Percentiles rank a stretch among this genome's conserved stretches.
phyloP scores from a whole-genome alignment of 2,888 invertebrate species.

The Drosophila mimica region DNA sequence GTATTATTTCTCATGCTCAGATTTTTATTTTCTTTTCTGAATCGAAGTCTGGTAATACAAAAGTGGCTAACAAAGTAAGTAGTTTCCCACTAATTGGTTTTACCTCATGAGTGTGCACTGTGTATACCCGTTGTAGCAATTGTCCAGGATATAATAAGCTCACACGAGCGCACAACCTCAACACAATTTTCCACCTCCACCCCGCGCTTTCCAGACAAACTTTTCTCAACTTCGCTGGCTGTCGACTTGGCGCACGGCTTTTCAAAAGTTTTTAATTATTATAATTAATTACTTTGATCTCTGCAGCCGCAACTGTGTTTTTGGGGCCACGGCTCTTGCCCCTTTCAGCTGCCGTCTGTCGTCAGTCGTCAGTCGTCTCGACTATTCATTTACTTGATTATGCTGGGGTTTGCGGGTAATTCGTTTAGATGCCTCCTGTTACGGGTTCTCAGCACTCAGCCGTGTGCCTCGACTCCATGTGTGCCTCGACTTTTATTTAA shows the following conservation, averaged over 20 bases:
- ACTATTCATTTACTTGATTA: constrained; percentile 80
- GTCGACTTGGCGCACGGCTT: constrained; percentile 53
- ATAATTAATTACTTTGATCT: constrained; percentile 82
- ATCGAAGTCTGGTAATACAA: neutral
- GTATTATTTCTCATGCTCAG: neutral
- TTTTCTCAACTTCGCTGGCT: constrained; percentile 50
- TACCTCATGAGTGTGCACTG: neutral
- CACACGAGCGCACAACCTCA: constrained; percentile 28
- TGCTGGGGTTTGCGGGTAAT: constrained; percentile 68
- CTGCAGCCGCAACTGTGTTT: constrained; percentile 47
- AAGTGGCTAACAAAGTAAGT: neutral
- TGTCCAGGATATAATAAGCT: constrained; percentile 22
- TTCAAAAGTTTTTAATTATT: constrained; percentile 78
- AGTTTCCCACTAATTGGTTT: neutral
- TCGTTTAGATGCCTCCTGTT: constrained; percentile 55
- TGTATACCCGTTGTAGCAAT: constrained; percentile 5
- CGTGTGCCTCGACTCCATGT: constrained; percentile 6
- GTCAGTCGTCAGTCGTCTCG: constrained; percentile 48
- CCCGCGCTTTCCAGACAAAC: constrained; percentile 31
- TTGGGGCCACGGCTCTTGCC: constrained; percentile 22
- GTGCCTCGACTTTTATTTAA: constrained; percentile 51
- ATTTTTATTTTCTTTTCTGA: neutral
- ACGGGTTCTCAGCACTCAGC: constrained; percentile 4
- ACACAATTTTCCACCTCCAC: constrained; percentile 1
- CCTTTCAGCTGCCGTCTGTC: constrained; percentile 23